A percentile compares a stretch with the other conserved stretches of the same genome.
Evolutionary conservation across 2,888 invertebrate species (phyloP).

Genomic region (Netelia virgata): DNA sequence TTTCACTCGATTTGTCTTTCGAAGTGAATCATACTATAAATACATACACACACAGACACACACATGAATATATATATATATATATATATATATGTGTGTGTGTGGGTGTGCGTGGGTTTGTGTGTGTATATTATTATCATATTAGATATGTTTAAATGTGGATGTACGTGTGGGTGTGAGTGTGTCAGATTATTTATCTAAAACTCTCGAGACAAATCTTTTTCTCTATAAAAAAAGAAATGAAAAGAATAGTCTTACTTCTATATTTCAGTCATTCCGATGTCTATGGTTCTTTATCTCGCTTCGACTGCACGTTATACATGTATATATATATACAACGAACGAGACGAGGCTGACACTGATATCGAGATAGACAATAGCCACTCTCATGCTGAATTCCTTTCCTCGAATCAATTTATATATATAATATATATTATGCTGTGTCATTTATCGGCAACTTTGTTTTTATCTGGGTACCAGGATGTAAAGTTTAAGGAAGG

Average conservation of each 20-base stretch:
- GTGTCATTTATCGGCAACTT: too few species aligned
- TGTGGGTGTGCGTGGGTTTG: slow-evolving; percentile 52
- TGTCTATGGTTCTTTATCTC: slow-evolving; percentile 40
- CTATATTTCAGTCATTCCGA: slow-evolving; percentile 30
- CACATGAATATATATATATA: slow-evolving; percentile 9
- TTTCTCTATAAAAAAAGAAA: slow-evolving; percentile 24
- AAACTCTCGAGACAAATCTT: slow-evolving; percentile 36
- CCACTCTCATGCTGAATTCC: slow-evolving; percentile 3
- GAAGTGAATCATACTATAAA: slow-evolving; percentile 35
- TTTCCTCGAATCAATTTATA: slow-evolving; percentile 46
- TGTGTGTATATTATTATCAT: not conserved
- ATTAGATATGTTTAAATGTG: slow-evolving; percentile 50
- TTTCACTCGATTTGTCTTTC: slow-evolving; percentile 48
- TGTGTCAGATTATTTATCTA: slow-evolving; percentile 62
- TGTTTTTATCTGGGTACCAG: too few species aligned
- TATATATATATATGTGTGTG: slow-evolving; percentile 50
- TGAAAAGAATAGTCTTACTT: not conserved
- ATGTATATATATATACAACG: not conserved
- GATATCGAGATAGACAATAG: slow-evolving; percentile 26
- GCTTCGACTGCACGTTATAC: slow-evolving; percentile 43
- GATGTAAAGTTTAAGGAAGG: too few species aligned
- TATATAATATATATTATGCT: too few species aligned
- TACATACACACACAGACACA: slow-evolving; percentile 31
- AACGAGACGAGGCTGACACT: slow-evolving; percentile 36
- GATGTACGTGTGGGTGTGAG: slow-evolving; percentile 63